Conservation (phyloP, 2,888 invertebrate species). For the Morpho helenor region DNA sequence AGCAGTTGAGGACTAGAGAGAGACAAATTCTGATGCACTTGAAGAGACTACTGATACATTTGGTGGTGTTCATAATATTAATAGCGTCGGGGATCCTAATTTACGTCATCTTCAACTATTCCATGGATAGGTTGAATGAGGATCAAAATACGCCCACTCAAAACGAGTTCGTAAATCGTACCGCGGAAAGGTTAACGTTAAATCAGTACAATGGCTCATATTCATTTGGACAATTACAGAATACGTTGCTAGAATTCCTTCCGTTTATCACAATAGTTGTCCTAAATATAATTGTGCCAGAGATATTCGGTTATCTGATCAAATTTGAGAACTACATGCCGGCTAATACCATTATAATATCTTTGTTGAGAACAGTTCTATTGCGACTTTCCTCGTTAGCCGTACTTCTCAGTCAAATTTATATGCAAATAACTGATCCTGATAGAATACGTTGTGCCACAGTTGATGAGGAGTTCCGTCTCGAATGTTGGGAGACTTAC, state of each 20-base stretch:
- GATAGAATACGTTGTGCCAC: slow-evolving; percentile 30
- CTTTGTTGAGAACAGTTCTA: slow-evolving; percentile 86
- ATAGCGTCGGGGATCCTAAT: slow-evolving; percentile 81
- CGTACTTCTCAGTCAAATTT: slow-evolving; percentile 85
- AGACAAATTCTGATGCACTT: slow-evolving; percentile 83
- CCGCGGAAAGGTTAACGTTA: slow-evolving; percentile 30
- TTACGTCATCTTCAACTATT: slow-evolving; percentile 81
- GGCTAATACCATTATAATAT: slow-evolving; percentile 82
- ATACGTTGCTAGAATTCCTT: slow-evolving; percentile 83
- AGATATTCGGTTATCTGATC: slow-evolving; percentile 85
- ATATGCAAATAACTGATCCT: slow-evolving; percentile 53
- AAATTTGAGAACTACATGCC: slow-evolving; percentile 87
- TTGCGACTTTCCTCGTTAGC: slow-evolving; percentile 86
- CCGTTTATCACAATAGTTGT: slow-evolving; percentile 88
- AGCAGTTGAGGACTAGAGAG: slow-evolving; percentile 82
- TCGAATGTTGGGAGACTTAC: slow-evolving; percentile 92
- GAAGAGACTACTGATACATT: slow-evolving; percentile 83
- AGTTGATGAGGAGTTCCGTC: slow-evolving; percentile 26
- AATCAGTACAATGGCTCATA: slow-evolving; percentile 35
- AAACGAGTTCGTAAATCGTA: slow-evolving; percentile 31
- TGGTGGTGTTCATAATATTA: slow-evolving; percentile 83
- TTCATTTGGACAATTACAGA: slow-evolving; percentile 59
- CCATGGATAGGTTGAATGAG: slow-evolving; percentile 49
- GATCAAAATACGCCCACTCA: slow-evolving; percentile 17
- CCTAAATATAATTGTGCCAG: slow-evolving; percentile 87